Percentiles rank a stretch among this genome's conserved stretches.
These are phyloP conservation scores for Napeogenes inachia DNA, from an alignment of 2,888 invertebrate species.

Conservation along the genomic window DNA sequence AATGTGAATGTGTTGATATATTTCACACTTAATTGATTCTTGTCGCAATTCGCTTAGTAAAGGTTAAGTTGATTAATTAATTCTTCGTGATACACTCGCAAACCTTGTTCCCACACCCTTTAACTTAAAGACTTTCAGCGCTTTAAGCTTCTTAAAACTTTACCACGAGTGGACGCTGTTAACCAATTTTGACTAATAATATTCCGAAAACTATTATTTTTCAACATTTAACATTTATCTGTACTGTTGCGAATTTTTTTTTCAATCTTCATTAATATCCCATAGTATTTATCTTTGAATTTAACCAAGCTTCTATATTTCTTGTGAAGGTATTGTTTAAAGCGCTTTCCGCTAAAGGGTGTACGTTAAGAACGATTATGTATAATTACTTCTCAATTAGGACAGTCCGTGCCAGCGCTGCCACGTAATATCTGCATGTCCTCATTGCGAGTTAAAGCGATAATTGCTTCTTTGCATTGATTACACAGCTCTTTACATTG, in stretches of 20 bases:
- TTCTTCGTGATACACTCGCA: conserved; percentile 37
- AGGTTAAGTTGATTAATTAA: conserved; percentile 51
- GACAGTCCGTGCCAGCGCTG: conserved; percentile 49
- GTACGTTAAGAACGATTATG: conserved; percentile 46
- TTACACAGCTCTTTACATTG: conserved; percentile 42
- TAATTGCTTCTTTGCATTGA: conserved; percentile 54
- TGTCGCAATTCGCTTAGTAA: conserved; percentile 35
- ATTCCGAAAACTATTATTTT: not conserved
- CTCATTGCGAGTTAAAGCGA: conserved; percentile 63
- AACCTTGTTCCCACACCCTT: conserved; percentile 48
- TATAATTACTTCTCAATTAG: conserved; percentile 61
- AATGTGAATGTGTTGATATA: not conserved
- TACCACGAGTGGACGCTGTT: not conserved
- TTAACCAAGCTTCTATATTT: too few species aligned
- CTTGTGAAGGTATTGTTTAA: not conserved
- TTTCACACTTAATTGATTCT: conserved; percentile 24
- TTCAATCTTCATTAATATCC: too few species aligned
- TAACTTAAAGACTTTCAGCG: conserved; percentile 34
- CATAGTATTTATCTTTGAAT: too few species aligned
- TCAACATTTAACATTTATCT: too few species aligned
- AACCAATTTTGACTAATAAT: not conserved
- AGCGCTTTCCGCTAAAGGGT: conserved; percentile 49
- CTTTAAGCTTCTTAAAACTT: conserved; percentile 28
- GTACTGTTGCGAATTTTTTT: too few species aligned
- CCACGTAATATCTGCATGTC: conserved; percentile 53